Conservation (phyloP, 2,888 invertebrate species). For the Nezara viridula region DNA sequence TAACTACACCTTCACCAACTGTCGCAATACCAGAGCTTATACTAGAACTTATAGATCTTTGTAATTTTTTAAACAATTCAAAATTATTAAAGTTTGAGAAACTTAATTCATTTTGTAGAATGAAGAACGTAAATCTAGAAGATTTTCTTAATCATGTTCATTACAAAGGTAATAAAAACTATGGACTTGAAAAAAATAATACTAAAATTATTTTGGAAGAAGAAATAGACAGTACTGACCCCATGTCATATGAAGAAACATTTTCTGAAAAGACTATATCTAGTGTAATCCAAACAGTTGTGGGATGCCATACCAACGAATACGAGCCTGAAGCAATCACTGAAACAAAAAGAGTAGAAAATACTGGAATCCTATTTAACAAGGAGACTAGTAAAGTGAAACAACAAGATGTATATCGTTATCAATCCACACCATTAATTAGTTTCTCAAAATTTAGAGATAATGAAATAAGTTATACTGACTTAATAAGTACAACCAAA, state of each 20-base stretch:
- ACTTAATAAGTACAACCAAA: neutral
- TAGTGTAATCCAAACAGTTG: neutral
- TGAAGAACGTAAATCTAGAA: conserved; percentile 10
- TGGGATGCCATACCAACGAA: neutral
- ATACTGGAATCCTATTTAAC: neutral
- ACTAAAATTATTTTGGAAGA: neutral
- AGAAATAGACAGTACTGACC: neutral
- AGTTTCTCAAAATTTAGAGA: neutral
- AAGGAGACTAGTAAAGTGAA: neutral
- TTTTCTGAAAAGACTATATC: neutral
- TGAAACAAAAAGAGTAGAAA: neutral
- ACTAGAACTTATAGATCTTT: conserved; percentile 42
- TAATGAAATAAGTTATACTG: neutral
- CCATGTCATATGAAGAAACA: neutral
- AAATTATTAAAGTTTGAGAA: conserved; percentile 26
- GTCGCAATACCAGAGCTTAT: conserved; percentile 10
- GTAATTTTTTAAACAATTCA: conserved; percentile 20
- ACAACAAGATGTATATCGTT: neutral
- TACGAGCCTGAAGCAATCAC: neutral
- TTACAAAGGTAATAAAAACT: neutral
- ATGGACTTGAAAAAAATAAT: neutral
- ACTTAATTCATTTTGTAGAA: conserved; percentile 26
- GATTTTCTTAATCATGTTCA: conserved; percentile 7
- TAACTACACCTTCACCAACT: neutral
- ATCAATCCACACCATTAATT: neutral